These are phyloP conservation scores for Muscidifurax raptorellus DNA, from an alignment of 1,140 invertebrate species.

Conservation along the genomic window DNA sequence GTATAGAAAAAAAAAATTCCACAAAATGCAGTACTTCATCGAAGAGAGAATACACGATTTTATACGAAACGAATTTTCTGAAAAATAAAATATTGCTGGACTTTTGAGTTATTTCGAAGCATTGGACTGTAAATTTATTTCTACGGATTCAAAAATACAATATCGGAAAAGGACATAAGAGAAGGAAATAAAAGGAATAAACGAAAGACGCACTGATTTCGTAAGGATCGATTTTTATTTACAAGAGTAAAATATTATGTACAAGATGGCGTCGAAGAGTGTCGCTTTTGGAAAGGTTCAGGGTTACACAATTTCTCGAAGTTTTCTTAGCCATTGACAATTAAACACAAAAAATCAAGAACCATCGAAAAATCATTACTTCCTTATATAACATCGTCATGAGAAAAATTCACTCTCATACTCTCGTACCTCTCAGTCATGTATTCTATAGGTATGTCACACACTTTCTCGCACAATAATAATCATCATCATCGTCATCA, in stretches of 20 bases:
- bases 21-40: no score
- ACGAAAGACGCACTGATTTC: background rate
- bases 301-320: slow-evolving; percentile 46
- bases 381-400: background rate
- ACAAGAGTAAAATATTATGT: slow-evolving; percentile 69
- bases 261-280: slow-evolving; percentile 62
- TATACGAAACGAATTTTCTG: no score
- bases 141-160: no score
- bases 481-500: no score
- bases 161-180: background rate
- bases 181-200: background rate
- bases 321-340: slow-evolving; percentile 40
- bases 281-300: slow-evolving; percentile 47
- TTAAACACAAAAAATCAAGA: slow-evolving; percentile 30
- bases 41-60: no score
- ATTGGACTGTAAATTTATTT: no score
- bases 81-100: no score
- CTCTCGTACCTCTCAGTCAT: background rate
- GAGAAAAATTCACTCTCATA: slow-evolving; percentile 14
- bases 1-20: no score
- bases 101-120: no score
- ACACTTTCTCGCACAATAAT: background rate
- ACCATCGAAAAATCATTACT: slow-evolving; percentile 37
- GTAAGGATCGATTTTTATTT: slow-evolving; percentile 61
- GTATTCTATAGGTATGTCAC: background rate